Evolutionary conservation across 35 echinoderm and acorn worm species (phyloP), one percentile per base, ranked within the genome.

Genomic region (Ophiothrix spiculata): DNA sequence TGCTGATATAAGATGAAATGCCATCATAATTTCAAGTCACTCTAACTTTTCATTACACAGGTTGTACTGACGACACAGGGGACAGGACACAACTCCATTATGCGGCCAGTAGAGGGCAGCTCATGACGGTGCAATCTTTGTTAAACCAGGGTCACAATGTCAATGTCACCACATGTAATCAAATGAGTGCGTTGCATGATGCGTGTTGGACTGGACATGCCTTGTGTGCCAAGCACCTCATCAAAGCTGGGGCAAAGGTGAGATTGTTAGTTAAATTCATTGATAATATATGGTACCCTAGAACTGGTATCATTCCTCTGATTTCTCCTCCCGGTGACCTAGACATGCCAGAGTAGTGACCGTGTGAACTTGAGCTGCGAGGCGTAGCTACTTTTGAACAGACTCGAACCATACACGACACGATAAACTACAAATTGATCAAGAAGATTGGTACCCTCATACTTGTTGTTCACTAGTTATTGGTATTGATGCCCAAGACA

Each of bases 171-270:
- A 93, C 94, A 1, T 87, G 80, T 75, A 89, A 92, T 86, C 91
- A 91, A 0, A 86, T 89, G 63, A 97, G 91, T 2, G 87, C 94
- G 21, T 84, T 97, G 2, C 94, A 97, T 76, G 94, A 97, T 81
- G 94, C 94, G 28, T 97, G 94, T 37, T 75, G 83, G 38, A 84
- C 83, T 28, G 81, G 84, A 37, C 87, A 97, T 40, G 36, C 74
- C 11, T 93, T 90, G 84, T 93, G 78, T 78, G 90, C 87, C 19
- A 84, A 64, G 14, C 77, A 93, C 40, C 88, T 97, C 6, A 86
- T 97, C 17, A 93, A 93, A 41, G 94, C 94, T 75, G 91, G 91
- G 2, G 94, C 91, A 34, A 78, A 92, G 84, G 94, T 97, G 84
- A 8, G 39, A 32, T 31, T 10, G 21, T 78, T 4, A 34, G n/a